Conservation (phyloP, 2,113 vertebrate species). For the Cathartes aura region DNA sequence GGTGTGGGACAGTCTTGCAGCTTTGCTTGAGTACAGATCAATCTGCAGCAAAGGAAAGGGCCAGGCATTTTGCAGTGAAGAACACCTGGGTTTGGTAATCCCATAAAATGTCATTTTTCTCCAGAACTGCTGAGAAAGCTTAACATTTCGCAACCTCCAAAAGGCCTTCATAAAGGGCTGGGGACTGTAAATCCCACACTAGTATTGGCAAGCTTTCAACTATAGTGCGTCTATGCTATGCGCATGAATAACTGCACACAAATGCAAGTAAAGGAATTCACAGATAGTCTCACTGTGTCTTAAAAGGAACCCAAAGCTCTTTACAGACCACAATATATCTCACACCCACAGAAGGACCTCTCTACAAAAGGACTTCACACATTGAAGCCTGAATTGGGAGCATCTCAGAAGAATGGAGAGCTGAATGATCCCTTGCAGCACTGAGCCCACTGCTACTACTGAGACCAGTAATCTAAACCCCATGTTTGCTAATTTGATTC, state of each 20-base stretch:
- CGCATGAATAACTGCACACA: rapidly evolving
- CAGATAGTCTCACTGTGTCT: background rate
- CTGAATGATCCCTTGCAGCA: background rate
- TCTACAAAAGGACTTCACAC: background rate
- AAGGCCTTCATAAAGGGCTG: background rate
- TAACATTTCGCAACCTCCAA: background rate
- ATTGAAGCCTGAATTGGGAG: background rate
- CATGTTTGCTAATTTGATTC: background rate
- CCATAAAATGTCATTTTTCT: background rate
- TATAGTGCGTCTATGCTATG: background rate
- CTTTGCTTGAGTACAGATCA: background rate
- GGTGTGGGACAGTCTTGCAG: background rate
- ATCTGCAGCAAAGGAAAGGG: background rate
- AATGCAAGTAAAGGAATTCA: background rate
- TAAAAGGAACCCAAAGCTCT: background rate
- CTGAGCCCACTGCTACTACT: background rate
- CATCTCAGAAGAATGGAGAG: background rate
- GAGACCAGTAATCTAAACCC: background rate
- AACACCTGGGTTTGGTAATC: background rate
- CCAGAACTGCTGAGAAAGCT: background rate
- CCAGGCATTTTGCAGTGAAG: background rate
- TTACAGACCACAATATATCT: background rate
- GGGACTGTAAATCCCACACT: background rate
- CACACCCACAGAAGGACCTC: background rate
- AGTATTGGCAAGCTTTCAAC: background rate